Base-by-base conservation (phyloP, 2,888 invertebrate genomes). In the Tachystola acroxantha region DNA sequence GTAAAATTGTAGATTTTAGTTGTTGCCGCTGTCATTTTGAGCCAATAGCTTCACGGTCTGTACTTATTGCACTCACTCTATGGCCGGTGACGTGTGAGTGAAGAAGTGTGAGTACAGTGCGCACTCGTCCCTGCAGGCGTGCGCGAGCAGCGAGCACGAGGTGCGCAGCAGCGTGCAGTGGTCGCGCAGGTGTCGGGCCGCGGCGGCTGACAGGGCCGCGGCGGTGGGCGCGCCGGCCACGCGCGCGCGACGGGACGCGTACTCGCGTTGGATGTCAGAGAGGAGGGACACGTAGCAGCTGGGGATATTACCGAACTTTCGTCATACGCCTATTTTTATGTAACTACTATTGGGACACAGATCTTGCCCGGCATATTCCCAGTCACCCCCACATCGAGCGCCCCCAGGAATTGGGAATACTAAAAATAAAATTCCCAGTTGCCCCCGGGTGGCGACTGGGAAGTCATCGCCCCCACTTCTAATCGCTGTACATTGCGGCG, bases 71-170 rank as follows among this genome's bases (percentile, higher is more conserved):
- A 67, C 85, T 88, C 53, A 93, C 89, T 90, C 89, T 3, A 96
- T 66, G 31, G 92, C 90, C 1, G 85, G 73, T 4, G 93, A 92
- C 0, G 89, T 78, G 26, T 90, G 88, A 1, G 90, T 88, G 66
- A 99, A 99, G 77, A 98, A 98, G 68, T 98, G 96, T 46, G 91
- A 90, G 71, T 94, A 99, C 2, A 99, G 88, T 46, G 95, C 92
- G 57, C 96, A 93, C 72, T 99, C 99, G 76, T 99, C 99, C 53
- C 97, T 93, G 49, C 97, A 97, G 0, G 98, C 93, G 70, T 98
- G 96, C 22, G 98, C 91, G 22, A 98, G 89, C 64, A 98, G 93
- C 7, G 96, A 93, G 75, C 96, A 96, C 0, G 97, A 94, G 50
- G 95, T 93, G 26, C 98, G 89, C 46, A 95, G 92, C 32, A 96